phyloP scores from a whole-genome alignment of 1,140 invertebrate species.

The Drosophila elegans region DNA sequence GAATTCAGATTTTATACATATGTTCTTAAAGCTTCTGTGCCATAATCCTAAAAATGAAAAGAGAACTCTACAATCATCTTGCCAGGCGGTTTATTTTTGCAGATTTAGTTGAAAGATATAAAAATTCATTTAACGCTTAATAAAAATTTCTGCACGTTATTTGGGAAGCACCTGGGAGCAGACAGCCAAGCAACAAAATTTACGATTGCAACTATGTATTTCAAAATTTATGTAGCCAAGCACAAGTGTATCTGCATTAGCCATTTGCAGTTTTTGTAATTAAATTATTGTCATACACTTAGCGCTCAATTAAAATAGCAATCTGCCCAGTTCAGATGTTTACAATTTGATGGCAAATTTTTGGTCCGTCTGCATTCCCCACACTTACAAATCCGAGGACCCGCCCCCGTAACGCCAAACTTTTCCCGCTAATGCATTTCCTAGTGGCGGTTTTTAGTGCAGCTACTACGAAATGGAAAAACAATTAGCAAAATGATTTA shows the following conservation, averaged over 20 bases:
- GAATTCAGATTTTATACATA: too few species aligned
- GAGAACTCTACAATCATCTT: neutral
- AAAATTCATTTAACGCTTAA: conserved; percentile 82
- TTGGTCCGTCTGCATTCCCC: conserved; percentile 35
- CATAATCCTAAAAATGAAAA: neutral
- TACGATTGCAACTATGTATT: conserved; percentile 50
- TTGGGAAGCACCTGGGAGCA: conserved; percentile 48
- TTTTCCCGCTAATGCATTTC: conserved; percentile 34
- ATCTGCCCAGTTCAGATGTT: conserved; percentile 45
- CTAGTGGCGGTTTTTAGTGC: conserved; percentile 10
- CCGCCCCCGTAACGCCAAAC: conserved; percentile 2
- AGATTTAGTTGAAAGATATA: conserved; percentile 62
- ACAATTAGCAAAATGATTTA: conserved; percentile 81
- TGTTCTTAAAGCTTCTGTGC: neutral
- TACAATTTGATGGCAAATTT: conserved; percentile 76
- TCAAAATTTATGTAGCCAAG: conserved; percentile 18
- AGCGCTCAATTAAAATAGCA: conserved; percentile 65
- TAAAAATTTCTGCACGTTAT: conserved; percentile 79
- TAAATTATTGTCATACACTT: conserved; percentile 76
- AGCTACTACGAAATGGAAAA: conserved; percentile 55
- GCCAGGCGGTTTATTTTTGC: conserved; percentile 10
- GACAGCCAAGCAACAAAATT: conserved; percentile 23
- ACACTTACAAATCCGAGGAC: neutral
- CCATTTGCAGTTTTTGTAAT: conserved; percentile 60
- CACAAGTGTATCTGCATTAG: conserved; percentile 10